Percentiles rank a stretch among this genome's conserved stretches.
Conservation (phyloP, 2,888 invertebrate genomes). For the Idaea biselata region DNA sequence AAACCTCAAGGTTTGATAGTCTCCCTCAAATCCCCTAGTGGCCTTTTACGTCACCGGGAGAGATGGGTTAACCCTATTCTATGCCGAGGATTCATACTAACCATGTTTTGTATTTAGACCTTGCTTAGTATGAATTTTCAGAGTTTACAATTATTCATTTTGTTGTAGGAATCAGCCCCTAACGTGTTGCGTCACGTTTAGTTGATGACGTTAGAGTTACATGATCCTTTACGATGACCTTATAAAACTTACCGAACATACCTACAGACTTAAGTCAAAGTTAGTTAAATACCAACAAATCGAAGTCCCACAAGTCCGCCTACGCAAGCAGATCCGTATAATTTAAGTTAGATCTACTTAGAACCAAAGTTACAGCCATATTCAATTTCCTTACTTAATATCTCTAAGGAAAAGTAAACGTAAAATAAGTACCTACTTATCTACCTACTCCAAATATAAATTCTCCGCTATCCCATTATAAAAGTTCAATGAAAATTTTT, state of each 20-base stretch:
- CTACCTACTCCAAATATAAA: neutral
- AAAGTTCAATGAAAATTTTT: conserved; percentile 25
- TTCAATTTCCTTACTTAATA: neutral
- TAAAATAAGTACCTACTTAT: neutral
- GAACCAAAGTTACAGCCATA: neutral
- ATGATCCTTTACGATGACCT: neutral
- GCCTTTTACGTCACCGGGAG: too few species aligned
- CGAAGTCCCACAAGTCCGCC: neutral
- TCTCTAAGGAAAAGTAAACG: neutral
- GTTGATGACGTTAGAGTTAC: neutral
- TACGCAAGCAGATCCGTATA: neutral
- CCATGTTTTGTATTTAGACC: too few species aligned
- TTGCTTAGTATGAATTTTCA: too few species aligned
- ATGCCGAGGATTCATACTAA: too few species aligned
- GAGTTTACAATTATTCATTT: too few species aligned
- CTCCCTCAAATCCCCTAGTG: too few species aligned
- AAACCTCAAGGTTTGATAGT: too few species aligned
- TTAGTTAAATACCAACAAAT: neutral
- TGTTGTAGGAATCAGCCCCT: neutral
- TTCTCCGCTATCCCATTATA: conserved; percentile 11
- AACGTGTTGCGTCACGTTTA: too few species aligned
- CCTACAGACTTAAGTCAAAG: neutral
- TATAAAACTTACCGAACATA: neutral
- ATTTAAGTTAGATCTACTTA: neutral
- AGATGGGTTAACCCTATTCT: too few species aligned